A percentile compares a stretch with the other conserved stretches of the same genome.
Evolutionary conservation across 2,888 invertebrate genomes (phyloP).

Genomic region (Cristatella mucedo): DNA sequence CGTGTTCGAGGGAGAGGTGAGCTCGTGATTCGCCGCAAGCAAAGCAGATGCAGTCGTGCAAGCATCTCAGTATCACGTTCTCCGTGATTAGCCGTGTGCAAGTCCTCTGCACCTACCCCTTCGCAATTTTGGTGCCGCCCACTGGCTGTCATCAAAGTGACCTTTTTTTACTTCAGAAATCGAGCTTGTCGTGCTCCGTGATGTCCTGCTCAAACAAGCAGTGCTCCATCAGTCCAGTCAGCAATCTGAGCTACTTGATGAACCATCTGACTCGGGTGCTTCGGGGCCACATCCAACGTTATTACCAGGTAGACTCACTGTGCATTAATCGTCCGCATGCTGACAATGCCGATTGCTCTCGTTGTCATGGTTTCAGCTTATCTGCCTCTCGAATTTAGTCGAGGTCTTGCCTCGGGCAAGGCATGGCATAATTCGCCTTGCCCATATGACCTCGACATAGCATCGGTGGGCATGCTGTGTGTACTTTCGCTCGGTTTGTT

Average conservation of each 20-base stretch:
- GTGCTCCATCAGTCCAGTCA: slow-evolving; percentile 51
- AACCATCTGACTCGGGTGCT: slow-evolving; percentile 58
- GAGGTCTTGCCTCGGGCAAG: too few species aligned
- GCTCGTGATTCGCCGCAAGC: too few species aligned
- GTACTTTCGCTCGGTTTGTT: too few species aligned
- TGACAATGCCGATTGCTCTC: too few species aligned
- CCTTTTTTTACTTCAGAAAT: slow-evolving; percentile 19
- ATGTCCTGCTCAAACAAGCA: slow-evolving; percentile 51
- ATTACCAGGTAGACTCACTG: slow-evolving; percentile 61
- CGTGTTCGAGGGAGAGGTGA: slow-evolving; percentile 27
- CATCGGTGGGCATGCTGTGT: too few species aligned
- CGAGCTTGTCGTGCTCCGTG: slow-evolving; percentile 37
- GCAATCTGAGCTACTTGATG: slow-evolving; percentile 51
- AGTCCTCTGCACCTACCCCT: neutral
- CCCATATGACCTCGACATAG: too few species aligned
- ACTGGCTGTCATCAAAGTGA: slow-evolving; percentile 1
- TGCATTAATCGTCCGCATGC: too few species aligned
- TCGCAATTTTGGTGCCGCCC: neutral
- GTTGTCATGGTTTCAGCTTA: too few species aligned
- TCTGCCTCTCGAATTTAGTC: too few species aligned
- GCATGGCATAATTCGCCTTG: too few species aligned
- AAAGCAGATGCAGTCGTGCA: too few species aligned
- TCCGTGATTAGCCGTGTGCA: neutral
- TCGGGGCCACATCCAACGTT: slow-evolving; percentile 51
- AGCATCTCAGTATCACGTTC: too few species aligned